Conservation (phyloP, 2,797 vertebrate genomes). For the Gymnothorax javanicus region DNA sequence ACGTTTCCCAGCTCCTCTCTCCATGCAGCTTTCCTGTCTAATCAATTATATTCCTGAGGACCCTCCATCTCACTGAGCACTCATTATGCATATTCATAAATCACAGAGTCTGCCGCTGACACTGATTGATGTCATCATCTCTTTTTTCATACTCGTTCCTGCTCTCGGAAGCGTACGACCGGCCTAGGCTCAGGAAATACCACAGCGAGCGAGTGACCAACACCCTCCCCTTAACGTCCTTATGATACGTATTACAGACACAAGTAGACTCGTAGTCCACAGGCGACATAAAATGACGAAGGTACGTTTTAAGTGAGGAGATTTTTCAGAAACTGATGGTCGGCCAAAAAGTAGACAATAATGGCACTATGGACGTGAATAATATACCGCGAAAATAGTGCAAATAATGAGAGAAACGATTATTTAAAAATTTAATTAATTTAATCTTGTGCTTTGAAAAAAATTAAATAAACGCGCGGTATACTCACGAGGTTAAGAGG, state of each 20-base stretch:
- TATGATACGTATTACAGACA: constrained; percentile 22
- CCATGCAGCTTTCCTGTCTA: constrained; percentile 75
- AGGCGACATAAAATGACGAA: not conserved
- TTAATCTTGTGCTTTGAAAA: too few species aligned
- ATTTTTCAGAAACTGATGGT: not conserved
- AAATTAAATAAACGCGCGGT: too few species aligned
- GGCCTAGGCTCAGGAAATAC: constrained; percentile 40
- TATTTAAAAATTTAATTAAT: too few species aligned
- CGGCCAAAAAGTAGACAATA: not conserved
- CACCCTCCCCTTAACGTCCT: constrained; percentile 36
- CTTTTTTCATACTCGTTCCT: constrained; percentile 40
- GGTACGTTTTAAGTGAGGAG: not conserved
- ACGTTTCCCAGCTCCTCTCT: constrained; percentile 53
- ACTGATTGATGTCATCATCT: constrained; percentile 80
- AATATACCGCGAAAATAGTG: not conserved
- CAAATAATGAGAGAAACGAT: too few species aligned
- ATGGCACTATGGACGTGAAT: not conserved
- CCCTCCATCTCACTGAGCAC: constrained; percentile 69
- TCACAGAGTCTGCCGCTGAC: constrained; percentile 69
- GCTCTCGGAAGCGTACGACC: constrained; percentile 44
- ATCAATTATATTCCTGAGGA: constrained; percentile 81
- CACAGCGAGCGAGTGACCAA: constrained; percentile 42
- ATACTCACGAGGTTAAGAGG: too few species aligned
- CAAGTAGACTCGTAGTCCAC: constrained; percentile 29
- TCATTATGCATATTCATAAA: constrained; percentile 83